A percentile compares a stretch with the other conserved stretches of the same genome.
Conservation (phyloP, 1,140 invertebrate genomes). For the Liolophura sinensis region DNA sequence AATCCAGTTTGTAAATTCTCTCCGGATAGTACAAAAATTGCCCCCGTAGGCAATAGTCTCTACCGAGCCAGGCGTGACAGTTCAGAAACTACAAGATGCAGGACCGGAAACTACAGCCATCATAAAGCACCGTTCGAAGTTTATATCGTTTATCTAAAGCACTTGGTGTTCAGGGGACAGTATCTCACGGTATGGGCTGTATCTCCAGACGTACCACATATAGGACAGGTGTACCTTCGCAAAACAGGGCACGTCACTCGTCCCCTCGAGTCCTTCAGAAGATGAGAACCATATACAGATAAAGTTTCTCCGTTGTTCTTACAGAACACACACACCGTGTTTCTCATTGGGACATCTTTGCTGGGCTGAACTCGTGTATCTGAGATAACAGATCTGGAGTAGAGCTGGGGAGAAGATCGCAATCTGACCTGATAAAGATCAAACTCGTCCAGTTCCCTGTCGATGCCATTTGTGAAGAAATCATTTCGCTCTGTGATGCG, state of each 20-base stretch:
- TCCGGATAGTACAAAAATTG: too few species aligned
- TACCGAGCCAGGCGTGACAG: too few species aligned
- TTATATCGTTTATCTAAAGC: neutral
- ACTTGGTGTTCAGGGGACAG: conserved; percentile 27
- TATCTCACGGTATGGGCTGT: conserved; percentile 60
- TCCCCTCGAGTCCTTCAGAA: conserved; percentile 40
- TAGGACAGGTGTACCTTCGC: conserved; percentile 59
- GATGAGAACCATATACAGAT: conserved; percentile 60
- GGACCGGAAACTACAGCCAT: too few species aligned
- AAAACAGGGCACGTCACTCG: conserved; percentile 64
- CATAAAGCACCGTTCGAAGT: too few species aligned
- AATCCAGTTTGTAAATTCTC: too few species aligned
- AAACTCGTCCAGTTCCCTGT: conserved; percentile 16
- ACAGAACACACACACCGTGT: conserved; percentile 60
- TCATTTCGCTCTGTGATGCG: conserved; percentile 5
- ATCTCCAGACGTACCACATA: conserved; percentile 61
- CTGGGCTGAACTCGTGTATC: conserved; percentile 12
- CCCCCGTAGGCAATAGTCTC: too few species aligned
- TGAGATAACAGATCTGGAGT: conserved; percentile 57
- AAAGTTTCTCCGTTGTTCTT: conserved; percentile 63
- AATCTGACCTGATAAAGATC: conserved; percentile 6
- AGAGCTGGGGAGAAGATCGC: too few species aligned
- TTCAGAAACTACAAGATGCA: too few species aligned
- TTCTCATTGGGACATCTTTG: conserved; percentile 17
- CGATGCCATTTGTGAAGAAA: conserved; percentile 11